These are phyloP conservation scores for Gonocerus acuteangulatus DNA, from an alignment of 2,888 invertebrate genomes.

Conservation along the genomic window DNA sequence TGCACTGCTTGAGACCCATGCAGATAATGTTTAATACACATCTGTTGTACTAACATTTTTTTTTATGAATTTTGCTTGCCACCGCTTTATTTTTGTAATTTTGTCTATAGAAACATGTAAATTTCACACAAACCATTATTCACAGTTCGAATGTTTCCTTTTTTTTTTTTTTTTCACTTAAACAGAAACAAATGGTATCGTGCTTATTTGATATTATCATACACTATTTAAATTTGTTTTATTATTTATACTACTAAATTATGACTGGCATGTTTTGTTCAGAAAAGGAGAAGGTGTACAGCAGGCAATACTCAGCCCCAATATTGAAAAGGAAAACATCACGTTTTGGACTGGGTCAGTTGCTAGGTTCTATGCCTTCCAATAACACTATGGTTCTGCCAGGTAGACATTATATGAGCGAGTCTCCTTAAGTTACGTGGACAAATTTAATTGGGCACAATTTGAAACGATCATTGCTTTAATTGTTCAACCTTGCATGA, in stretches of 20 bases:
- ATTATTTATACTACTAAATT: slow-evolving; percentile 12
- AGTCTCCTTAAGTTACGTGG: neutral
- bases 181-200: too few species aligned
- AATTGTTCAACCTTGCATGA: slow-evolving; percentile 22
- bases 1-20: slow-evolving; percentile 20
- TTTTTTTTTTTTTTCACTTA: too few species aligned
- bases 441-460: slow-evolving; percentile 18
- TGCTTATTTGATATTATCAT: too few species aligned
- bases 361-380: slow-evolving; percentile 54
- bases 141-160: neutral
- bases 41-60: neutral
- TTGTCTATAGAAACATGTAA: slow-evolving; percentile 17
- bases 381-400: slow-evolving; percentile 50
- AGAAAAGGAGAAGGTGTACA: slow-evolving; percentile 80
- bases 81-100: slow-evolving; percentile 10
- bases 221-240: slow-evolving; percentile 3
- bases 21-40: neutral
- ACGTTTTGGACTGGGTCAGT: slow-evolving; percentile 82
- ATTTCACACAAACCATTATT: neutral
- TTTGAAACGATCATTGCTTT: slow-evolving; percentile 18
- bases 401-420: slow-evolving; percentile 46
- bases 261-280: slow-evolving; percentile 40
- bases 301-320: slow-evolving; percentile 91
- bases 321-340: slow-evolving; percentile 87
- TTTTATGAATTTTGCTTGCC: slow-evolving; percentile 15